A percentile compares a stretch with the other conserved stretches of the same genome.
These are phyloP conservation scores for Pangasius larnaudii DNA, from an alignment of 2,797 vertebrate genomes.

Conservation along the genomic window DNA sequence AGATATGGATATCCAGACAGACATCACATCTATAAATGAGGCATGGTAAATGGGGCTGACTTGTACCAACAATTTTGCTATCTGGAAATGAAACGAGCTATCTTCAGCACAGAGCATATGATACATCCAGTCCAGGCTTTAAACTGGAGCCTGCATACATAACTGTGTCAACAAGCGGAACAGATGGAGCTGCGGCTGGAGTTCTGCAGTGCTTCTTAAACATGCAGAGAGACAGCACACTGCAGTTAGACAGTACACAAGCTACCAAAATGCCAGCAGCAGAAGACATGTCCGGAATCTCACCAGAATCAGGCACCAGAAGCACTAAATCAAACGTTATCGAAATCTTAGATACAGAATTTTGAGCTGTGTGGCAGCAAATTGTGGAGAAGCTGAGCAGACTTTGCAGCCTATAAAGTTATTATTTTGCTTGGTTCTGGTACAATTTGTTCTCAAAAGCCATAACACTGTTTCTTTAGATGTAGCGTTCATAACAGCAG, in stretches of 20 bases:
- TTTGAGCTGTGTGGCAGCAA: constrained; percentile 13
- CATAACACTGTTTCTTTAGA: neutral
- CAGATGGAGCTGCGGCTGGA: constrained; percentile 11
- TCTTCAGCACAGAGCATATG: neutral
- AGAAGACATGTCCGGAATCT: constrained; percentile 17
- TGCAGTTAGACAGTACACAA: constrained; percentile 39
- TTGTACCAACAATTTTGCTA: neutral
- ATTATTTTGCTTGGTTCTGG: neutral
- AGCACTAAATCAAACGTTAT: constrained; percentile 1
- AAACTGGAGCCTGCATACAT: neutral
- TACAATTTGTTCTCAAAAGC: constrained; percentile 20
- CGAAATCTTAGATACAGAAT: neutral
- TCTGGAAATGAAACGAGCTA: neutral
- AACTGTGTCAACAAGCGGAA: constrained; percentile 2
- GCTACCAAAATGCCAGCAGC: constrained; percentile 1
- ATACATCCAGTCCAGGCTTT: neutral
- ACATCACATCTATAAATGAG: neutral
- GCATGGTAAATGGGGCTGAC: neutral
- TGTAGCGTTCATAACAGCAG: neutral
- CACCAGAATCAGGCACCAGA: neutral
- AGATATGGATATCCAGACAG: neutral
- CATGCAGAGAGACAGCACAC: constrained; percentile 36
- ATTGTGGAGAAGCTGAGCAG: constrained; percentile 13
- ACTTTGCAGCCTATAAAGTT: neutral
- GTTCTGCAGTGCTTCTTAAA: constrained; percentile 44